These are phyloP conservation scores for Anguilla pacifica DNA, from an alignment of 2,797 vertebrate species.

Conservation along the genomic window DNA sequence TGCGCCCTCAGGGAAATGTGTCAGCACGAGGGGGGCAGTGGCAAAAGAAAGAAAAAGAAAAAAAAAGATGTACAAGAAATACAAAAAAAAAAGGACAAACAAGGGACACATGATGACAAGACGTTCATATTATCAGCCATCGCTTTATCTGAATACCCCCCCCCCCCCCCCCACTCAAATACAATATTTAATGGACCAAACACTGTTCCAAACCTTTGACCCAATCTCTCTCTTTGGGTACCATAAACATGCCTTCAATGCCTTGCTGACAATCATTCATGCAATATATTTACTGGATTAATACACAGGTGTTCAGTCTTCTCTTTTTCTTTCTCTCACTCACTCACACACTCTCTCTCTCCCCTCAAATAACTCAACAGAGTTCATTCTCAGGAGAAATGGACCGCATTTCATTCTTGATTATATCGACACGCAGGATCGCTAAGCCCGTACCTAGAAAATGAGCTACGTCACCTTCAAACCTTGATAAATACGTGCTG, in stretches of 20 bases:
- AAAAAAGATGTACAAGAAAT: background rate
- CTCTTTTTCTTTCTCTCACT: background rate
- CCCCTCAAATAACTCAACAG: background rate
- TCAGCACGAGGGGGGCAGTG: background rate
- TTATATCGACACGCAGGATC: background rate
- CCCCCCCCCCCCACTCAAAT: background rate
- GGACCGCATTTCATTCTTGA: conserved; percentile 10
- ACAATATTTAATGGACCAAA: background rate
- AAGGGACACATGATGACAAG: background rate
- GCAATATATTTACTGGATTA: background rate
- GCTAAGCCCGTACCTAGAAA: background rate
- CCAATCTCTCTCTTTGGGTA: background rate
- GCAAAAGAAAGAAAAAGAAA: background rate
- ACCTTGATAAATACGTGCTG: conserved; percentile 9
- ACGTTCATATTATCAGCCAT: background rate
- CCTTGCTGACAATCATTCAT: background rate
- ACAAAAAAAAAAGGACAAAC: background rate
- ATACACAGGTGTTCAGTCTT: conserved; percentile 8
- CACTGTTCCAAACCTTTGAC: background rate
- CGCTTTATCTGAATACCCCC: background rate
- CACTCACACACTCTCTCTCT: background rate
- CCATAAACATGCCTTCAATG: background rate
- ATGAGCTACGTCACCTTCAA: background rate
- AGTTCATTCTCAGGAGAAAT: conserved; percentile 20
- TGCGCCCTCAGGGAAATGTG: background rate